Evolutionary conservation across 2,888 invertebrate species (phyloP), one percentile per base, ranked within the genome.

Genomic region (Lasioglossum zephyrum): DNA sequence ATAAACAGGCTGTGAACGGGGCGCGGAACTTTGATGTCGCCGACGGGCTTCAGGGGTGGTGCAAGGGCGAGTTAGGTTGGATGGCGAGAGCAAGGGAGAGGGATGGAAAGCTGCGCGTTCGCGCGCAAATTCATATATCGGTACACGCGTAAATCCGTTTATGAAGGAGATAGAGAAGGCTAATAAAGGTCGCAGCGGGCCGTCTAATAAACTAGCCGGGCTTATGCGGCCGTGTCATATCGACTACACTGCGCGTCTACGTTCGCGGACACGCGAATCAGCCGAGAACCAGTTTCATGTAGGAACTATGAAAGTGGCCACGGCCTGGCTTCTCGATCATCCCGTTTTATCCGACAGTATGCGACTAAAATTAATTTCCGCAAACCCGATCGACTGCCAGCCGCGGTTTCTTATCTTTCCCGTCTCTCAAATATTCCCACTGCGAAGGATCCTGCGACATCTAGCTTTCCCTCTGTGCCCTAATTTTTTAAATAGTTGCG

Each of bases 161-260:
- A 91, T 83, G 85, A 88, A 86, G 85, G 85, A 84, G 87, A 84
- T 79, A 84, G 79, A 82, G 86, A 81, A 89, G 85, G 88, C 92
- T 93, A 94, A 94, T 94, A 94, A 94, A 94, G 93, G 91, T 88
- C 93, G 84, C 94, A 90, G 92, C 92, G 85, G 91, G 94, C 85
- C 90, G 89, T 90, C 93, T 94, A 94, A 94, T 94, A 94, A 93
- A 94, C 93, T 91, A 89, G 77, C 88, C 85, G 66, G 79, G 92
- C 91, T 91, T 92, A 92, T 88, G 88, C 82, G 84, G 18, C 16
- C 36, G 16, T 44, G 31, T 63, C 39, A 22, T 66, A 31, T 36
- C 39, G 9, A 44, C 9, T 4, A 22, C 69, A 5, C n/a, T n/a
- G n/a, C 22, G 9, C 53, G 53, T 53, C 22, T 22, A 8, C 66